A percentile compares a stretch with the other conserved stretches of the same genome.
Conservation (phyloP, 2,797 vertebrate genomes). For the Oophaga sylvatica region DNA sequence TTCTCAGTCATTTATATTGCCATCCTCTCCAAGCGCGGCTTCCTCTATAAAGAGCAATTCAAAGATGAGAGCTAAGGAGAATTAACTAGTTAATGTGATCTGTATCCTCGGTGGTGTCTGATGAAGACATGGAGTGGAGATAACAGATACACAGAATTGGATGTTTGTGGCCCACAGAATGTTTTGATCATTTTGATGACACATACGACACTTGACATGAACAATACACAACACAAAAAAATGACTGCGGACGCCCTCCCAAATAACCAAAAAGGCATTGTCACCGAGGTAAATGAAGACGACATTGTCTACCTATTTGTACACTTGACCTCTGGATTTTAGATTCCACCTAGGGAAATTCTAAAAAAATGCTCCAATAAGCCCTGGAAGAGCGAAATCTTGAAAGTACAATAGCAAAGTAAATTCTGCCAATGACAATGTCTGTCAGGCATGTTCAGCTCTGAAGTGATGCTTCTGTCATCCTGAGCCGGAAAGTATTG, state of each 20-base stretch:
- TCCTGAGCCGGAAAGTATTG: conserved; percentile 85
- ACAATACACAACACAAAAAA: not conserved
- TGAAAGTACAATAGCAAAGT: conserved; percentile 92
- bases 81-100: conserved; percentile 4
- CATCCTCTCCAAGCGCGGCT: conserved; percentile 17
- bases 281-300: conserved; percentile 69
- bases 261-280: conserved; percentile 70
- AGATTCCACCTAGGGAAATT: conserved; percentile 84
- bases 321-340: conserved; percentile 85
- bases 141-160: not conserved
- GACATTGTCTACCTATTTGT: conserved; percentile 72
- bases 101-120: not conserved
- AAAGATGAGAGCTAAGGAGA: not conserved
- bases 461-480: conserved; percentile 91
- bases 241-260: conserved; percentile 71
- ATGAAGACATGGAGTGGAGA: not conserved
- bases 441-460: conserved; percentile 94
- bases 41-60: conserved; percentile 12
- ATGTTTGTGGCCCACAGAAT: not conserved
- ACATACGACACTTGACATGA: not conserved
- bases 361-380: conserved; percentile 78
- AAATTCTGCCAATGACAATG: conserved; percentile 94
- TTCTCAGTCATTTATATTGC: conserved; percentile 51
- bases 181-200: not conserved
- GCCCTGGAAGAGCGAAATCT: conserved; percentile 90